Evolutionary conservation across 2,797 vertebrate genomes (phyloP), one percentile per base, ranked within the genome.

Genomic region (Esox masquinongy): DNA sequence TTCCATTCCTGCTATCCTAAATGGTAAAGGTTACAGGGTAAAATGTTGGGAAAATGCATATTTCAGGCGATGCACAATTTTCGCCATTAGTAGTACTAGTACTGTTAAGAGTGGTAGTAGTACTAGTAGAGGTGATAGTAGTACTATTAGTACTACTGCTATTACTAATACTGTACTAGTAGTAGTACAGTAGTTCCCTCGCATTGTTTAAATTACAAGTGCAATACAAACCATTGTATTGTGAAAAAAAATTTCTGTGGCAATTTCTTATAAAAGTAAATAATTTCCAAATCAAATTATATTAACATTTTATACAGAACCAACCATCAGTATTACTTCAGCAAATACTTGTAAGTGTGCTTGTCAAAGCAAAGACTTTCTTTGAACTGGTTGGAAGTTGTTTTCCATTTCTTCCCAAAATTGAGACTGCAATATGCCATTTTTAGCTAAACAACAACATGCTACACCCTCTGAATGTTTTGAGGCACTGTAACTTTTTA

Each of bases 1-100:
- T 91, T 94, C 93, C 94, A 92, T 90, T 91, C 91, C 70, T 67
- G 91, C 92, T 92, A 91, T 90, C 90, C 90, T 90, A 39, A 56
- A 43, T 68, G 24, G 43, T 91, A 89, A 92, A 77, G 88, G 86
- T 66, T 53, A 88, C 92, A 89, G 88, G 85, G 85, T 88, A 47
- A 47, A 11, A 78, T 83, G 26, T 64, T 64, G 24, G 22, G 26
- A 6, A 26, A 26, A 85, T 64, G 70, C 89, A 68, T 11, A 68
- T 29, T 34, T 29, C 24, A 66, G 67, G 76, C 78, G 22, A 82
- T 80, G 83, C 82, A 87, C 85, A 83, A 83, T 82, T 77, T 74
- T 17, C 68, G 77, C 36, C 79, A 31, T 31, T 31, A 31, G 29
- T 31, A 72, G 71, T 77, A 6, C 24, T 71, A 67, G 56, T 31